Evolutionary conservation across 1,140 invertebrate species (phyloP), one percentile per base, ranked within the genome.

Genomic region (Euura lappo): DNA sequence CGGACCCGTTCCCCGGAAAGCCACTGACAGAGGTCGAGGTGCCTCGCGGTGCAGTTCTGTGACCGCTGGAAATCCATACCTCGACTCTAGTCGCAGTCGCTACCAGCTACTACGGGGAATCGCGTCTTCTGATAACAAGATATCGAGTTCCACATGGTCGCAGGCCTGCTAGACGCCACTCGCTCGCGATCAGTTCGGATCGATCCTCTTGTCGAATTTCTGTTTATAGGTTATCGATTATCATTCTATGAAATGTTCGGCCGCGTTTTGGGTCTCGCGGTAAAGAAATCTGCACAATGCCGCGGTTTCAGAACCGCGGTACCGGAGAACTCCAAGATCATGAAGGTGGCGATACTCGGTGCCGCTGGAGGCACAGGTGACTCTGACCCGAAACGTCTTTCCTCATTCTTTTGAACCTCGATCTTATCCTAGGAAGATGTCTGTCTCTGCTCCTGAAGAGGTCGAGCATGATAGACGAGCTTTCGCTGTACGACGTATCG

Each of bases 381-480:
- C 28, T 28, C 28, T 28, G 28, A 28, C 28, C 28, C 1, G 28
- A 28, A 28, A 0, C 28, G 28, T 28, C 13, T 60, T 60, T 28
- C 28, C 1, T 28, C 28, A 28, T 28, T 28, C 28, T 28, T 28
- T 28, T 28, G 28, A 28, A 28, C 28, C 28, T 28, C 28, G 28
- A 28, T 28, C 28, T 28, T 28, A 6, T 60, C 75, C 13, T 42
- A 86, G 84, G 84, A 73, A 81, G 45, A 64, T 75, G 75, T 71
- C 76, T 91, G 68, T 88, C 90, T 3, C 78, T 92, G 65, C 84
- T 91, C 71, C 75, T 92, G 47, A 92, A 92, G 78, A 91, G 91
- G 77, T 90, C 90, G 45, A 85, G 88, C 2, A 76, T 91, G 69
- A 85, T 92, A 70, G 91, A 92, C 73, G 91, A 92, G 81, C 82